phyloP scores from a whole-genome alignment of 2,888 invertebrate genomes.

The Keiferia lycopersicella region DNA sequence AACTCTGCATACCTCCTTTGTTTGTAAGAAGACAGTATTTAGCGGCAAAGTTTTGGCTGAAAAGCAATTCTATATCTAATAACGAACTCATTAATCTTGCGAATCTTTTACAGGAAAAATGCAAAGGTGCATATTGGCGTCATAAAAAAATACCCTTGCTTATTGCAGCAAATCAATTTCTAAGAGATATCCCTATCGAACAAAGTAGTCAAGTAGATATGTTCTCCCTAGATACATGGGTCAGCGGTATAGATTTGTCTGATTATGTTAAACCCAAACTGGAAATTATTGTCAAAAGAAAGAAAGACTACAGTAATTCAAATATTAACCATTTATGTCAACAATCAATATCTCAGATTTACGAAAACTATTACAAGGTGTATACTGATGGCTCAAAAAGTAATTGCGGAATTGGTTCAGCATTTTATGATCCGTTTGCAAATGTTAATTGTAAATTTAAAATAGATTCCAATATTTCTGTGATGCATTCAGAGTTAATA shows the following conservation, averaged over 20 bases:
- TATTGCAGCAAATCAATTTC: not conserved
- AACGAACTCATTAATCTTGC: constrained; percentile 7
- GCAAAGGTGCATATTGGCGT: constrained; percentile 5
- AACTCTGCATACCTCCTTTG: constrained; percentile 32
- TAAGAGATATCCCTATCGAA: not conserved
- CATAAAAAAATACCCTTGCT: not conserved
- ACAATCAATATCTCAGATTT: too few species aligned
- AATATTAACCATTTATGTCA: too few species aligned
- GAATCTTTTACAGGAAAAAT: not conserved
- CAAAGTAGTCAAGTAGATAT: not conserved
- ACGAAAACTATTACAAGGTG: too few species aligned
- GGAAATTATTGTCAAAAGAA: too few species aligned
- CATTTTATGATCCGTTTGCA: constrained; percentile 22
- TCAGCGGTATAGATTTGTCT: constrained; percentile 1
- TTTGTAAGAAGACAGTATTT: constrained; percentile 31
- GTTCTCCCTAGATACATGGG: constrained; percentile 4
- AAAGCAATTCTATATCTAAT: constrained; percentile 24
- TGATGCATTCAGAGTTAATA: constrained; percentile 4
- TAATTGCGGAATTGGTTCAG: constrained; percentile 23
- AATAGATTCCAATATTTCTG: not conserved
- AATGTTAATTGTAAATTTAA: not conserved
- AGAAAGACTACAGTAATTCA: too few species aligned
- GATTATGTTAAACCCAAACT: not conserved
- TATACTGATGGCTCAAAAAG: too few species aligned
- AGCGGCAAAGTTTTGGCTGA: constrained; percentile 31